Conservation (phyloP, 2,113 vertebrate species). For the Caretta caretta region DNA sequence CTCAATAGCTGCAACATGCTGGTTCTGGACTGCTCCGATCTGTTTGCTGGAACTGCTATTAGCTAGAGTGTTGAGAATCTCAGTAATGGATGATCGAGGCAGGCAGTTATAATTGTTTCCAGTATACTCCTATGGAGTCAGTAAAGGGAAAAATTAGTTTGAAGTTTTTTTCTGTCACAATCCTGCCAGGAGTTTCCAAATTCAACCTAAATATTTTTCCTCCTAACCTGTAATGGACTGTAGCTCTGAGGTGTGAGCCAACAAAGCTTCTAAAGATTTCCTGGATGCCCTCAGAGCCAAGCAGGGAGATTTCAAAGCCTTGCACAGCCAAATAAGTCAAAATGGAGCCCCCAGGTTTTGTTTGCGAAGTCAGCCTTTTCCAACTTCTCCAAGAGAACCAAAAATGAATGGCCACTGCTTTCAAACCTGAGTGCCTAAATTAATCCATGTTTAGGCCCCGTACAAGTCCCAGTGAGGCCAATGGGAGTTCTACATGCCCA, state of each 20-base stretch:
- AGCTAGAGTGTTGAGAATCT: rapidly evolving
- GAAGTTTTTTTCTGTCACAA: background rate
- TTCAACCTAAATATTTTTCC: rapidly evolving
- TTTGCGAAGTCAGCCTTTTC: background rate
- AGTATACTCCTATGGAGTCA: background rate
- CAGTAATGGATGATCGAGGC: rapidly evolving
- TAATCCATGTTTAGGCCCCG: background rate
- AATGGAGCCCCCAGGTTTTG: background rate
- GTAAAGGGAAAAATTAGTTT: background rate
- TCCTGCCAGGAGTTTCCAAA: background rate
- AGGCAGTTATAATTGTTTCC: background rate
- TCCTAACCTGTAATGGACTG: background rate
- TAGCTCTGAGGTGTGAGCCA: slow-evolving; percentile 10
- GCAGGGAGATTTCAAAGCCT: background rate
- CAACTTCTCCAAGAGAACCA: background rate
- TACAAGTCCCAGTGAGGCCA: background rate
- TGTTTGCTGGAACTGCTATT: background rate
- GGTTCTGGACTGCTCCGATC: rapidly evolving
- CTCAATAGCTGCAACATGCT: background rate
- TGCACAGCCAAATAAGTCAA: background rate
- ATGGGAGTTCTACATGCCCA: background rate
- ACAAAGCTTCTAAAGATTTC: rapidly evolving
- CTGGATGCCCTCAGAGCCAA: background rate
- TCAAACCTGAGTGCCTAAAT: background rate
- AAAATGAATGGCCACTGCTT: background rate